A percentile compares a stretch with the other conserved stretches of the same genome.
phyloP scores from a whole-genome alignment of 2,888 invertebrate genomes.

The Tiphia femorata region DNA sequence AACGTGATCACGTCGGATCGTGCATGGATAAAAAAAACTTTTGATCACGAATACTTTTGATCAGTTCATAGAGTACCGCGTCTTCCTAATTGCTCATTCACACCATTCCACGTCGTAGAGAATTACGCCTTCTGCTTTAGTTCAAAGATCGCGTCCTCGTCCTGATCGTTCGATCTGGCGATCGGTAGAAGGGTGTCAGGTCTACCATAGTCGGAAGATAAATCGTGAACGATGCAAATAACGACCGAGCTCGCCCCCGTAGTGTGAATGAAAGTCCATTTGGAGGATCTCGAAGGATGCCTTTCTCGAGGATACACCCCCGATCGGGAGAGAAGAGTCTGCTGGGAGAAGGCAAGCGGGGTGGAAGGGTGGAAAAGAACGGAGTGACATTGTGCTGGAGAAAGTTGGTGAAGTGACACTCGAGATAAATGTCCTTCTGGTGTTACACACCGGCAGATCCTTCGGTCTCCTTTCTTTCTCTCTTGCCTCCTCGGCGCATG shows the following conservation, averaged over 20 bases:
- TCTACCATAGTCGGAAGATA: conserved; percentile 35
- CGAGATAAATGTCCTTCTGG: conserved; percentile 59
- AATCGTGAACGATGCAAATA: conserved; percentile 46
- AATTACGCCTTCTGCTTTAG: too few species aligned
- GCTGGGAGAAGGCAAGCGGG: conserved; percentile 6
- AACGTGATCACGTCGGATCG: too few species aligned
- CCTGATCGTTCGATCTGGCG: too few species aligned
- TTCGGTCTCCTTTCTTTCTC: conserved; percentile 10
- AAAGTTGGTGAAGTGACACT: conserved; percentile 57
- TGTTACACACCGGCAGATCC: conserved; percentile 33
- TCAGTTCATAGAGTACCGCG: too few species aligned
- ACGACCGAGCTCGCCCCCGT: conserved; percentile 19
- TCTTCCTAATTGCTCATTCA: too few species aligned
- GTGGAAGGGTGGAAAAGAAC: conserved; percentile 31
- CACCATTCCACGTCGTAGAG: too few species aligned
- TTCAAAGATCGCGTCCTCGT: too few species aligned
- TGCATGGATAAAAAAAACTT: too few species aligned
- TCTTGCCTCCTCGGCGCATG: not conserved
- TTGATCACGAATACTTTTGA: too few species aligned
- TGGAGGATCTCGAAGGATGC: conserved; percentile 38
- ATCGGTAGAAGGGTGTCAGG: too few species aligned
- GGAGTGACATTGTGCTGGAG: conserved; percentile 51
- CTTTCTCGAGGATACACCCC: conserved; percentile 26
- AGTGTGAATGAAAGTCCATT: conserved; percentile 41
- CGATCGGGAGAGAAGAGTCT: conserved; percentile 26